phyloP scores from a whole-genome alignment of 1,140 invertebrate genomes.

The Oryzaephilus surinamensis region DNA sequence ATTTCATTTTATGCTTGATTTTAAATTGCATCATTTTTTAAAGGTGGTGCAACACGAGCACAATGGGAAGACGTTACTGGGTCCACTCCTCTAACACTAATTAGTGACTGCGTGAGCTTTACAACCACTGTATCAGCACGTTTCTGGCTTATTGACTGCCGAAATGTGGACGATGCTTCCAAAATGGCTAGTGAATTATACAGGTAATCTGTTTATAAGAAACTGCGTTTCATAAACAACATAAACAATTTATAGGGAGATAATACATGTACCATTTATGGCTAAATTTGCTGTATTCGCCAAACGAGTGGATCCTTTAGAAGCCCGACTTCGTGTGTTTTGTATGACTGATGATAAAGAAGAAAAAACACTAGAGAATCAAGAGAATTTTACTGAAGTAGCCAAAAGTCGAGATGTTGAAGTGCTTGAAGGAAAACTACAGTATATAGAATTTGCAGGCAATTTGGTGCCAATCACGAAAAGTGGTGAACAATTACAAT shows the following conservation, averaged over 20 bases:
- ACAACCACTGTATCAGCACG: conserved; percentile 98
- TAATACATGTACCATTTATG: conserved; percentile 98
- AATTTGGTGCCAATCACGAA: conserved; percentile 97
- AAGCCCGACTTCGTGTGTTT: conserved; percentile 91
- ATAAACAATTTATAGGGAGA: conserved; percentile 84
- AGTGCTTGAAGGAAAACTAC: conserved; percentile 88
- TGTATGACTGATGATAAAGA: conserved; percentile 99
- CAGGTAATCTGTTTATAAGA: no score
- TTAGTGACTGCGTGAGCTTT: conserved; percentile 99
- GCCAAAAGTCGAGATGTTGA: conserved; percentile 98
- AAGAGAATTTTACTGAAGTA: conserved; percentile 95
- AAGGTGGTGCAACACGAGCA: conserved; percentile 90
- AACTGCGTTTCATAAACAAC: no score
- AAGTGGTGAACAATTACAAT: conserved; percentile 91
- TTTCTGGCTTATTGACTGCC: conserved; percentile 99
- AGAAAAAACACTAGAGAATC: conserved; percentile 94
- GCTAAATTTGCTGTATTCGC: conserved; percentile 92
- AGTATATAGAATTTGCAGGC: conserved; percentile 95
- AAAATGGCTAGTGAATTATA: conserved; percentile 99
- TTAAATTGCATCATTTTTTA: conserved; percentile 21
- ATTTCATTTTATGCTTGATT: conserved; percentile 18
- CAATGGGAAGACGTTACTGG: conserved; percentile 99
- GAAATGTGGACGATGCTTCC: conserved; percentile 90
- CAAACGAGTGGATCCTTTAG: conserved; percentile 83
- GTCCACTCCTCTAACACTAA: conserved; percentile 95